phyloP scores from a whole-genome alignment of 2,888 invertebrate species.

The Sarcophaga carnaria region DNA sequence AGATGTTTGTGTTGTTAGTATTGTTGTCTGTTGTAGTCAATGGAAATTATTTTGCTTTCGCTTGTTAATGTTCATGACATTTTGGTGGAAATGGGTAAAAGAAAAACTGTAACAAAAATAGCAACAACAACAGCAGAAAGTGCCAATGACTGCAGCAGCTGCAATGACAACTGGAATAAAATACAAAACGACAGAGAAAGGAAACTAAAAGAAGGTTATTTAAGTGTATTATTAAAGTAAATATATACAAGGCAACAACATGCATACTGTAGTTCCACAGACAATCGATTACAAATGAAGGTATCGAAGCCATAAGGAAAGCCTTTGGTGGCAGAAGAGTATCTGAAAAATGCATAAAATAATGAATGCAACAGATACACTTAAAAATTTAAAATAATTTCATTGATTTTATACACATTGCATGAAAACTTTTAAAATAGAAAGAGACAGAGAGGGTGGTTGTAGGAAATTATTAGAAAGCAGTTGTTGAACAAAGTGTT shows the following conservation, averaged over 20 bases:
- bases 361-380: background rate
- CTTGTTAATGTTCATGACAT: constrained; percentile 60
- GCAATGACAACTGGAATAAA: background rate
- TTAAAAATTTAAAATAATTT: background rate
- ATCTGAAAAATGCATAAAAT: background rate
- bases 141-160: background rate
- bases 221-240: constrained; percentile 28
- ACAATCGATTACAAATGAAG: background rate
- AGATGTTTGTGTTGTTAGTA: constrained; percentile 43
- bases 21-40: constrained; percentile 22
- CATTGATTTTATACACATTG: too few relatives aligned
- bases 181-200: constrained; percentile 4
- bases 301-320: background rate
- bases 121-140: background rate
- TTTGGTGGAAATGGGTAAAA: constrained; percentile 45
- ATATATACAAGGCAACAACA: background rate
- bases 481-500: too few relatives aligned
- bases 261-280: background rate
- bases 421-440: too few relatives aligned
- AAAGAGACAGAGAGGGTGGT: rapidly evolving
- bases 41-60: constrained; percentile 41
- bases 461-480: too few relatives aligned
- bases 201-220: constrained; percentile 31
- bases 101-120: constrained; percentile 20
- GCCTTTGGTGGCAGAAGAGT: background rate